Evolutionary conservation across 2,797 vertebrate genomes (phyloP).

Genomic region (Smutsia gigantea): DNA sequence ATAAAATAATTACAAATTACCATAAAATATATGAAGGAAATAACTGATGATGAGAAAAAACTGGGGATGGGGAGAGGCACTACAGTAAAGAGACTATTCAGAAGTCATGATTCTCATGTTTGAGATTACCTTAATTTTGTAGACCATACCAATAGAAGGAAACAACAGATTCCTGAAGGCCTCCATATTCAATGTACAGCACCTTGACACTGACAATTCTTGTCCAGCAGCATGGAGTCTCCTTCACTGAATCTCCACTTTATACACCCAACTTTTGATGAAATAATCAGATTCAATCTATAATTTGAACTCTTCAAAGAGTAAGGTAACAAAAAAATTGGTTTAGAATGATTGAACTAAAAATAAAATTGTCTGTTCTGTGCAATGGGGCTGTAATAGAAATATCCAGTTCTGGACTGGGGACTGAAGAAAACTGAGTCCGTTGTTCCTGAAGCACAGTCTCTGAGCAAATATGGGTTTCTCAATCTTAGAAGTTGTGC

Average conservation of each 20-base stretch:
- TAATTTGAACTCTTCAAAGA: neutral
- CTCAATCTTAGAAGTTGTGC: neutral
- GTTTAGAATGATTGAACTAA: neutral
- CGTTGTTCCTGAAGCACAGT: neutral
- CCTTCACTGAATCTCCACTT: neutral
- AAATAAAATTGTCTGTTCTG: neutral
- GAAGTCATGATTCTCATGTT: neutral
- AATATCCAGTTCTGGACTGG: neutral
- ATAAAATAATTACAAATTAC: constrained; percentile 4
- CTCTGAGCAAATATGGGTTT: neutral
- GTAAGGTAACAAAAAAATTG: neutral
- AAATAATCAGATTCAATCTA: neutral
- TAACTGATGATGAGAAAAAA: neutral
- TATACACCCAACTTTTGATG: neutral
- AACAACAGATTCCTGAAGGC: neutral
- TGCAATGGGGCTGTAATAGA: neutral
- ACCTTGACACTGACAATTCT: neutral
- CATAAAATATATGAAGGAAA: neutral
- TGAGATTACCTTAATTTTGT: neutral
- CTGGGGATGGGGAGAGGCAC: neutral
- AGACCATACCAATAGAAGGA: neutral
- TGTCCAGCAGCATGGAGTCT: neutral
- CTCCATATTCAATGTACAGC: neutral
- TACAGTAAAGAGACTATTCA: neutral
- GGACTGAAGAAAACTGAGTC: neutral